Conservation (phyloP, 1,140 invertebrate genomes). For the Leptinotarsa defecta region DNA sequence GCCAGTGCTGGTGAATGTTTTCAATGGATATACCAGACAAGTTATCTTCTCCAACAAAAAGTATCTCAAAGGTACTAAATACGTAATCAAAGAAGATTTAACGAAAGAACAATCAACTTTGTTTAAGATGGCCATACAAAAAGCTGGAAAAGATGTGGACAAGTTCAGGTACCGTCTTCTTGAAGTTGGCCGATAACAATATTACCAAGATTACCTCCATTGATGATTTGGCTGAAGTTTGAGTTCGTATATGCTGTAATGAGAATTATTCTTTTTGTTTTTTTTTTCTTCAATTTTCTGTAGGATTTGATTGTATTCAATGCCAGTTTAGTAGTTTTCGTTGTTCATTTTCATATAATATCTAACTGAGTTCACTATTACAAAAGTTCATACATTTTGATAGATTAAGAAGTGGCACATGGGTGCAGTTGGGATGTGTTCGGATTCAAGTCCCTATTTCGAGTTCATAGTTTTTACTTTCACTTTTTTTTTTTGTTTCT, state of each 20-base stretch:
- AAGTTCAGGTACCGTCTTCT: too few species aligned
- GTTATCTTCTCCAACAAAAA: neutral
- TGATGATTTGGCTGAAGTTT: too few species aligned
- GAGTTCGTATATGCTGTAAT: too few species aligned
- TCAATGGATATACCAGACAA: neutral
- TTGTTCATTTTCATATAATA: neutral
- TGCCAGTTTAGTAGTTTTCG: slow-evolving; percentile 3
- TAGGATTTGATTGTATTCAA: neutral
- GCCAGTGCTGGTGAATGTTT: neutral
- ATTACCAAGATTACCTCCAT: too few species aligned
- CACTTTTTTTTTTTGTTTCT: neutral
- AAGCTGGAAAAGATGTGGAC: too few species aligned
- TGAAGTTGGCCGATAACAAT: too few species aligned
- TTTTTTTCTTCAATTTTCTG: too few species aligned
- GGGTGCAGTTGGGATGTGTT: slow-evolving; percentile 7
- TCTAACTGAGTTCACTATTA: slow-evolving; percentile 3
- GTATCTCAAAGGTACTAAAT: too few species aligned
- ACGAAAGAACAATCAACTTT: too few species aligned
- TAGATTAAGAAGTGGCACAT: slow-evolving; percentile 6
- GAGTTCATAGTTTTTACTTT: neutral
- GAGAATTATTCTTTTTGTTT: too few species aligned
- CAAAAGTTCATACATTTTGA: slow-evolving; percentile 1
- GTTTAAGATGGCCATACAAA: too few species aligned
- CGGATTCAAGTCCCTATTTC: neutral
- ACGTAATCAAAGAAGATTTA: too few species aligned